Conservation (phyloP, 2,113 vertebrate genomes). For the Cromileptes altivelis region DNA sequence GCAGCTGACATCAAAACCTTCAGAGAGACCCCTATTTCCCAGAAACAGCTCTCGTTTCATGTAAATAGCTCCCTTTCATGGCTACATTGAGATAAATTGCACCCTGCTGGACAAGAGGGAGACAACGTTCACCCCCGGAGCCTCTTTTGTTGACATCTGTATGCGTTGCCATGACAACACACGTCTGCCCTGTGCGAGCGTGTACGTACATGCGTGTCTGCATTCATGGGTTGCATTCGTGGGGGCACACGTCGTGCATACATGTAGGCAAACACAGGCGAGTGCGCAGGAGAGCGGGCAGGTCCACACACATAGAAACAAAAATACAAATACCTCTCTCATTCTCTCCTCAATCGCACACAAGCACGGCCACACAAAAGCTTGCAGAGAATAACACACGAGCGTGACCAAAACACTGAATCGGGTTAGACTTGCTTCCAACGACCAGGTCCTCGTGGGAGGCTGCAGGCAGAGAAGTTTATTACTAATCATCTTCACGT, state of each 20-base stretch:
- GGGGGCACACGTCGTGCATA: not conserved
- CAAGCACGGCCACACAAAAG: conserved; percentile 45
- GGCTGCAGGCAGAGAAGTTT: conserved; percentile 49
- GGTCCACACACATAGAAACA: conserved; percentile 40
- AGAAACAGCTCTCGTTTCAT: conserved; percentile 78
- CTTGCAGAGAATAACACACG: conserved; percentile 33
- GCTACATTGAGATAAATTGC: conserved; percentile 77
- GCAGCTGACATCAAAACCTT: conserved; percentile 80
- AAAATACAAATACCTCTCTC: conserved; percentile 33
- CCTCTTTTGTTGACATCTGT: conserved; percentile 71
- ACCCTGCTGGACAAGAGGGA: conserved; percentile 71
- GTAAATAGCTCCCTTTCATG: conserved; percentile 76
- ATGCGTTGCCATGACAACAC: conserved; percentile 71
- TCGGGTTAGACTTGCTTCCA: conserved; percentile 57
- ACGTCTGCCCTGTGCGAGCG: conserved; percentile 21
- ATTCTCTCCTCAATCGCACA: conserved; percentile 44
- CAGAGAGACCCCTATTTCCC: conserved; percentile 74
- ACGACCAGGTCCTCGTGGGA: conserved; percentile 52
- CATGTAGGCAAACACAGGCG: conserved; percentile 32
- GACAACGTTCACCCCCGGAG: conserved; percentile 64
- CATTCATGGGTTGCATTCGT: conserved; percentile 31
- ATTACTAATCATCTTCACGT: conserved; percentile 58
- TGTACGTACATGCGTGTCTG: conserved; percentile 34
- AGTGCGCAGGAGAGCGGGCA: conserved; percentile 18
- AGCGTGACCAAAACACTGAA: conserved; percentile 46